Percentiles rank a stretch among this genome's conserved stretches.
Evolutionary conservation across 2,888 invertebrate genomes (phyloP).

Genomic region (Plagiodera versicolora): DNA sequence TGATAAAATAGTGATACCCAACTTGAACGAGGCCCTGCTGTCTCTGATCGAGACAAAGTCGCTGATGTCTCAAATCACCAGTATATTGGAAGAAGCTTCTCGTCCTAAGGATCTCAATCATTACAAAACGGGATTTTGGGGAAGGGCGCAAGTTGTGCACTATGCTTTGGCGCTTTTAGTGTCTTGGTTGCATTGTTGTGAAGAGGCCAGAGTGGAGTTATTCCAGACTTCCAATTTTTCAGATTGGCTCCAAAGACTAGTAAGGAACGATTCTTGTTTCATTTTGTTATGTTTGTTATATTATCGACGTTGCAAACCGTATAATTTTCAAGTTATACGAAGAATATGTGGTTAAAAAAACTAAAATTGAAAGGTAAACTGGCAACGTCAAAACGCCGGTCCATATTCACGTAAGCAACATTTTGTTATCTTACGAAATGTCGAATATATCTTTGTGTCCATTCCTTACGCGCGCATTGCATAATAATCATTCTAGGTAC

Average conservation of each 20-base stretch:
- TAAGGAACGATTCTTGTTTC: slow-evolving; percentile 24
- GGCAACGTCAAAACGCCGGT: too few relatives aligned
- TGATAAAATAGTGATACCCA: slow-evolving; percentile 70
- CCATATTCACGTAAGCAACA: too few relatives aligned
- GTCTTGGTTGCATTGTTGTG: slow-evolving; percentile 89
- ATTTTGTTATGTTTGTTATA: too few relatives aligned
- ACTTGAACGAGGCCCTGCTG: slow-evolving; percentile 74
- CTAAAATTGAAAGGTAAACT: too few relatives aligned
- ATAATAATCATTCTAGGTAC: slow-evolving; percentile 56
- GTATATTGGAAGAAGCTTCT: slow-evolving; percentile 85
- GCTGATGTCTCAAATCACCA: slow-evolving; percentile 81
- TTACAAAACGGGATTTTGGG: slow-evolving; percentile 91
- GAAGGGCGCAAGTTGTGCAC: slow-evolving; percentile 86
- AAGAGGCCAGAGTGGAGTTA: slow-evolving; percentile 73
- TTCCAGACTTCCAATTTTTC: slow-evolving; percentile 76
- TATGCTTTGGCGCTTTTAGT: slow-evolving; percentile 91
- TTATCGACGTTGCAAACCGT: too few relatives aligned
- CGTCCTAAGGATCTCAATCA: slow-evolving; percentile 78
- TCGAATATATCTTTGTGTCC: too few relatives aligned
- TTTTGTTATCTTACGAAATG: too few relatives aligned
- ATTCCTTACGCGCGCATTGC: too few relatives aligned
- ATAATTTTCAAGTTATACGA: too few relatives aligned
- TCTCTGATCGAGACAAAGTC: slow-evolving; percentile 84
- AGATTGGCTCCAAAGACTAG: slow-evolving; percentile 80
- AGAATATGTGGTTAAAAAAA: too few relatives aligned